Base-by-base conservation (phyloP, 1,140 invertebrate species). In the Zaprionus taronus region DNA sequence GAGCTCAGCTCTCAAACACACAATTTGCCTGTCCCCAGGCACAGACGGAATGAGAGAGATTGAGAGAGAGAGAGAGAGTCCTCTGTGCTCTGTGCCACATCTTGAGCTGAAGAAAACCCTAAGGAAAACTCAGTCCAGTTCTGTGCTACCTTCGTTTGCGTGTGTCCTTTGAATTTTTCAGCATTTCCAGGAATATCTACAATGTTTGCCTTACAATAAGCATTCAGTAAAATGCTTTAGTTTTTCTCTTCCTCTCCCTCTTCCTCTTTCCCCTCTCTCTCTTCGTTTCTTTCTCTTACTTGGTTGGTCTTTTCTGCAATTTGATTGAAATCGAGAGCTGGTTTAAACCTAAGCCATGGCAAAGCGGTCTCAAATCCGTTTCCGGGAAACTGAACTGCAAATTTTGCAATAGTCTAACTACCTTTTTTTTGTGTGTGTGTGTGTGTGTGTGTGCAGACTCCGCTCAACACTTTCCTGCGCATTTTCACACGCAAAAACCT, bases 181-280 rank as follows among this genome's bases (percentile, higher is more conserved):
- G 36, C 28, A 79, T 70, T 83, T 83, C 77, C 28, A 38, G 22
- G 77, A 83, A 81, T 47, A 71, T 57, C 22, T 41, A 36, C 66
- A 63, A 34, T 76, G 72, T 77, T 79, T 76, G 58, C 80, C 80
- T 83, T 71, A 79, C 71, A 83, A 83, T 83, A 83, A 79, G 77
- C 68, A 79, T 68, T 63, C 11, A 24, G 36, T 76, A 36, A 82
- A 83, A 83, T 70, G 31, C 55, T 63, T 28, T 34, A 62, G 41
- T 47, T 47, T 47, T 31, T 1, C 1, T 31, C 28, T 31, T 31
- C 9, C 7, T 34, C 31, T 31, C 22, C 70, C 53, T 73, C 22
- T 51, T n/a, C n/a, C n/a, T n/a, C n/a, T 14, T 55, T 71, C 14
- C 22, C 15, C 47, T 26, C 26, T 11, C 22, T 56, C 31, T 66